Conservation (phyloP, 64 coral and sea anemone species). For the Platygyra sinensis region DNA sequence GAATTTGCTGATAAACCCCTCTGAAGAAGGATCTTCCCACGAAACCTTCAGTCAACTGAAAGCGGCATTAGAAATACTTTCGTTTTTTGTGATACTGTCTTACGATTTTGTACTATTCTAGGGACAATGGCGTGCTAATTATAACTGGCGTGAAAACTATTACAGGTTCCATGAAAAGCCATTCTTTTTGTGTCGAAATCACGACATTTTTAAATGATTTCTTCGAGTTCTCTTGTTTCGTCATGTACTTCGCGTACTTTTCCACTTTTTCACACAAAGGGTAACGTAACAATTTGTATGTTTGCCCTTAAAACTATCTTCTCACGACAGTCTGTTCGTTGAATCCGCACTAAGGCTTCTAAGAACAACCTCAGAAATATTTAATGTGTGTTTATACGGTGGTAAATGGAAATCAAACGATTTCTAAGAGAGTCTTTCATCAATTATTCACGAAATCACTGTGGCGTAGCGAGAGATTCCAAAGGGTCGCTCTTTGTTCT, state of each 20-base stretch:
- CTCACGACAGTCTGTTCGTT: not conserved
- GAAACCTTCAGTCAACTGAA: not conserved
- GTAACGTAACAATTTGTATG: not conserved
- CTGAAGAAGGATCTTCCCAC: not conserved
- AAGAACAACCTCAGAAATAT: slow-evolving; percentile 45
- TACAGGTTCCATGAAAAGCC: not conserved
- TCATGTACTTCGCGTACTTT: not conserved
- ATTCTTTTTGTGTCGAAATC: not conserved
- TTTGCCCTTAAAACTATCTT: not conserved
- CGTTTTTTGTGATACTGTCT: not conserved
- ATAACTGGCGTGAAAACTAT: not conserved
- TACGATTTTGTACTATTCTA: not conserved
- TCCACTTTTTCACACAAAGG: not conserved
- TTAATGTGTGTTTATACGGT: slow-evolving; percentile 41
- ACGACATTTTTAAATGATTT: not conserved
- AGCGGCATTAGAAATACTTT: not conserved
- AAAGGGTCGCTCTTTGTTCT: slow-evolving; percentile 28
- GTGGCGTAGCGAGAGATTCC: slow-evolving; percentile 37
- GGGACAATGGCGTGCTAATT: not conserved
- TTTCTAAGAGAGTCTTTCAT: slow-evolving; percentile 30
- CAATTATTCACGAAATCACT: slow-evolving; percentile 52
- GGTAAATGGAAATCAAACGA: slow-evolving; percentile 43
- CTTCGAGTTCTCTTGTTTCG: not conserved
- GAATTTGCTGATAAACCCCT: not conserved
- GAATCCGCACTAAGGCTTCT: not conserved